Base-by-base conservation (phyloP, 2,888 invertebrate genomes). In the Dastarcus helophoroides region DNA sequence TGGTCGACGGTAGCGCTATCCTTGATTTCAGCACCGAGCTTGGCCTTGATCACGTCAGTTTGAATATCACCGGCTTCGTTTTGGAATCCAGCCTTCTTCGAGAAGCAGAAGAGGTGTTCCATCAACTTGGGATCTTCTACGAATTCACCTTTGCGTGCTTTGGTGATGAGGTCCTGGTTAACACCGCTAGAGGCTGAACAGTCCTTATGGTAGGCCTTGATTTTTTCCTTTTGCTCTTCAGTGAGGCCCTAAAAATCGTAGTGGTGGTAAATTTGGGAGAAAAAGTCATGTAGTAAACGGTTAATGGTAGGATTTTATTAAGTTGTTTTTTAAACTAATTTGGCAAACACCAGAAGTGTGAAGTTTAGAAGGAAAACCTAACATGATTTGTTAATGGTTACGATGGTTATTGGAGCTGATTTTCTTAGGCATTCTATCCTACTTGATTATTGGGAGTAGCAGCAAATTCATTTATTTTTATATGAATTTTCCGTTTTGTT, bases 91-190 rank as follows among this genome's bases (percentile, higher is more conserved):
- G 63, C 50, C 35, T 64, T 66, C 33, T 63, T 51, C 48, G 65
- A 62, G 53, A 68, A 63, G 43, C 69, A 70, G 0, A 63, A 48
- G 0, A 58, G 50, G 38, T 66, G 67, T 24, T 64, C 62, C 40
- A 65, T 67, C 2, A 68, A 38, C 0, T 41, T 50, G 6, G 60
- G 60, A 26, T 67, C 64, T n/a, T 17, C 10, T 3, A 27, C 33
- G 4, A 29, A 11, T 11, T 29, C n/a, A 3, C 33, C 25, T 4
- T n/a, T 24, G 6, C 25, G 16, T 11, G 28, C 22, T 24, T 19
- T 29, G n/a, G n/a, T n/a, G 10, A 33, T 17, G 4, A 23, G 9
- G 3, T 46, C 39, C 38, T 50, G 47, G 11, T 50, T 52, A 1
- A 56, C 58, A 12, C 53, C 54, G 16, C 62, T 50, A 17, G 52